Evolutionary conservation across 92 coral and sea anemone species (phyloP).

Genomic region (Epizoanthus scotinus): DNA sequence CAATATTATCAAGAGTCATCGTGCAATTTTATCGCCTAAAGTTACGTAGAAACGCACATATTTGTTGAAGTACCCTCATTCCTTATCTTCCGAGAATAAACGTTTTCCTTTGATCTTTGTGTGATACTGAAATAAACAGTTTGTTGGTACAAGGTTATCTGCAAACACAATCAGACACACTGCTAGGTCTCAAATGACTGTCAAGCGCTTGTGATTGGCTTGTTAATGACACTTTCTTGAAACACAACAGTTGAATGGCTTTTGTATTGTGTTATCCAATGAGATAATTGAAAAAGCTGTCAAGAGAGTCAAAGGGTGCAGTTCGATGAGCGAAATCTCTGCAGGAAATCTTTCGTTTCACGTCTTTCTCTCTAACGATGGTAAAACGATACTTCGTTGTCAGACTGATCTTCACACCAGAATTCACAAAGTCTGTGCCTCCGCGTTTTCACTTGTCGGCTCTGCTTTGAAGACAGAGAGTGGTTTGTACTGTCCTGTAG

Average conservation of each 20-base stretch:
- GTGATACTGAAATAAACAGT: constrained; percentile 59
- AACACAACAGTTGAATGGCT: constrained; percentile 48
- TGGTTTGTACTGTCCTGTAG: constrained; percentile 14
- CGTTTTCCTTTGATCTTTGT: constrained; percentile 25
- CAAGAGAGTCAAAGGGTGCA: constrained; percentile 52
- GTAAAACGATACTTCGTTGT: constrained; percentile 38
- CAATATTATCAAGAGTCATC: background rate
- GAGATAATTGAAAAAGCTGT: constrained; percentile 56
- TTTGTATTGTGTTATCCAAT: constrained; percentile 67
- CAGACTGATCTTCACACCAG: constrained; percentile 7
- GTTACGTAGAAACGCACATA: constrained; percentile 20
- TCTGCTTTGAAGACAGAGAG: constrained; percentile 16
- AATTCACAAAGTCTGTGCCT: constrained; percentile 25
- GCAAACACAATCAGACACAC: constrained; percentile 51
- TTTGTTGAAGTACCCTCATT: constrained; percentile 44
- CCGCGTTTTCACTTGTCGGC: constrained; percentile 7
- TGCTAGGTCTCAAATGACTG: constrained; percentile 42
- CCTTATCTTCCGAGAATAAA: constrained; percentile 63
- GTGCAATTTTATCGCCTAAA: constrained; percentile 4
- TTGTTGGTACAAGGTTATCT: constrained; percentile 54
- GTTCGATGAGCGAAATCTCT: constrained; percentile 35
- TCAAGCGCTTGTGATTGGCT: constrained; percentile 31
- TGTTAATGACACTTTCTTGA: constrained; percentile 27
- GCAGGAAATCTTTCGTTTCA: constrained; percentile 47
- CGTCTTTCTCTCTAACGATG: constrained; percentile 21